Evolutionary conservation across 2,888 invertebrate genomes (phyloP).

Genomic region (Orchesella flavescens): DNA sequence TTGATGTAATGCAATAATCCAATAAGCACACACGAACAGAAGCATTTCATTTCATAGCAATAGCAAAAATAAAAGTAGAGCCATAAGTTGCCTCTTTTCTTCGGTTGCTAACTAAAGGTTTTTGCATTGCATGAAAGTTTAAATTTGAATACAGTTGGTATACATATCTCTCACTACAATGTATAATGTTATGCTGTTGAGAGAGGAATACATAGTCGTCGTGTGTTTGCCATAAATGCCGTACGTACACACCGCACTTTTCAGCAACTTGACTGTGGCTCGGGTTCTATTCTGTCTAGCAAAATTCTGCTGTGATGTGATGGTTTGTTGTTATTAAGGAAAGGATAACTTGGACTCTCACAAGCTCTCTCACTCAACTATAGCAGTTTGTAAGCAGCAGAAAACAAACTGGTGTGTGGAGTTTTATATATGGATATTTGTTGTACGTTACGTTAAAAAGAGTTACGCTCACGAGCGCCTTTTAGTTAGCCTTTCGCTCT

Average conservation of each 20-base stretch:
- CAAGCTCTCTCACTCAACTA: background rate
- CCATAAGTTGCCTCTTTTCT: constrained; percentile 20
- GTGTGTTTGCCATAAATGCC: background rate
- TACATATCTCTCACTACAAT: background rate
- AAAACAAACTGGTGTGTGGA: constrained; percentile 5
- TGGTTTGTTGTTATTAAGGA: constrained; percentile 10
- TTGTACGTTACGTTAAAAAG: constrained; percentile 39
- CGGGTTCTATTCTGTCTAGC: constrained; percentile 54
- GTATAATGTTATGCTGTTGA: background rate
- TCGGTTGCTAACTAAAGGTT: constrained; percentile 25
- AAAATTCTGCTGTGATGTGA: background rate
- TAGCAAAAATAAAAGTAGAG: constrained; percentile 9
- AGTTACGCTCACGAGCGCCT: constrained; percentile 18
- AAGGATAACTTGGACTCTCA: constrained; percentile 40
- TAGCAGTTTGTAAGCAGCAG: background rate
- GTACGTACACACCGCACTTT: constrained; percentile 40
- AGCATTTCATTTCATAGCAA: background rate
- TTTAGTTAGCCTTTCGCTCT: constrained; percentile 35
- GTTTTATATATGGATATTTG: constrained; percentile 16
- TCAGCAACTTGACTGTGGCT: constrained; percentile 58
- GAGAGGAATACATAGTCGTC: background rate
- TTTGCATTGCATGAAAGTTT: constrained; percentile 13
- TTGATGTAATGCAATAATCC: constrained; percentile 5
- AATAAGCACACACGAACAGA: background rate
- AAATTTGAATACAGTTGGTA: constrained; percentile 16